A percentile compares a stretch with the other conserved stretches of the same genome.
These are phyloP conservation scores for Hirudinaria manillensis DNA, from an alignment of 2,888 invertebrate species.

Conservation along the genomic window DNA sequence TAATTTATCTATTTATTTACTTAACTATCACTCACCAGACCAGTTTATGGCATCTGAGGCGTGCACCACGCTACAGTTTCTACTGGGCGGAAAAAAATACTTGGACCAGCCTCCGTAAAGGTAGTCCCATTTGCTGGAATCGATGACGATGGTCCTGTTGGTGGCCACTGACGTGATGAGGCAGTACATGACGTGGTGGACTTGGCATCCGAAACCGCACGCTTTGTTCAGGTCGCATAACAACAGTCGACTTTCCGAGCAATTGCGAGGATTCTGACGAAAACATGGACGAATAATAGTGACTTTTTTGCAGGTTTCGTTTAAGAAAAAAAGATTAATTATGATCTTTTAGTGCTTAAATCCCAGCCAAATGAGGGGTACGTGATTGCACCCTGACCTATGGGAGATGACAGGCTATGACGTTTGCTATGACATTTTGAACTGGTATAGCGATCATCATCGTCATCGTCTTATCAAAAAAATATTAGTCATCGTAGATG, in stretches of 20 bases:
- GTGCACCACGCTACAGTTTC: constrained; percentile 64
- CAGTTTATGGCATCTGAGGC: constrained; percentile 60
- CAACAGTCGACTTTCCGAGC: constrained; percentile 76
- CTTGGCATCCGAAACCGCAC: constrained; percentile 96
- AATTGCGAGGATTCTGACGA: constrained; percentile 80
- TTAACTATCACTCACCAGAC: constrained; percentile 63
- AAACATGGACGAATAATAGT: too few relatives aligned
- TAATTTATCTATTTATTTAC: too few relatives aligned
- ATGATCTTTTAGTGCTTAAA: too few relatives aligned
- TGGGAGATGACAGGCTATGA: too few relatives aligned
- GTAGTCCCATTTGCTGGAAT: constrained; percentile 87
- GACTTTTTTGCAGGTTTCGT: too few relatives aligned
- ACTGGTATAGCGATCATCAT: too few relatives aligned
- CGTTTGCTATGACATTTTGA: too few relatives aligned
- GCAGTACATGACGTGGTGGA: constrained; percentile 94
- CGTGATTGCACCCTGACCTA: too few relatives aligned
- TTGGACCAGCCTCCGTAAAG: constrained; percentile 87
- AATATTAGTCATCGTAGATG: too few relatives aligned
- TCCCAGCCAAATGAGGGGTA: too few relatives aligned
- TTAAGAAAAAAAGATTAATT: too few relatives aligned
- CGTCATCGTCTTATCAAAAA: too few relatives aligned
- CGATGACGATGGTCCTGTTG: constrained; percentile 81
- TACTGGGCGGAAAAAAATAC: constrained; percentile 82
- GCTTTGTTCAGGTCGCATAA: constrained; percentile 95
- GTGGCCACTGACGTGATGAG: constrained; percentile 91